phyloP scores from a whole-genome alignment of 2,888 invertebrate species.

The Glaucopsyche alexis region DNA sequence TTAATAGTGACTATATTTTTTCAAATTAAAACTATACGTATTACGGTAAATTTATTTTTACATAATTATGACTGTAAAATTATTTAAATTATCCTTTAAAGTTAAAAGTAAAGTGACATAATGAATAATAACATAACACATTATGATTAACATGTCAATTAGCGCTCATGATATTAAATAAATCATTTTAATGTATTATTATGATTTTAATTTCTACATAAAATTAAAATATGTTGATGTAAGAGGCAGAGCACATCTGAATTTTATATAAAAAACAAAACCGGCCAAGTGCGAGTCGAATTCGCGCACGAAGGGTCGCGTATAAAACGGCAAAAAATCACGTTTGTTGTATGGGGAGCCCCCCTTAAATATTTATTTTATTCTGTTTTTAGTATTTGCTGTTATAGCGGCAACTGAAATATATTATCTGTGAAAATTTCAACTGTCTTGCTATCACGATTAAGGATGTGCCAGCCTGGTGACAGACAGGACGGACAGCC shows the following conservation, averaged over 20 bases:
- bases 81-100: conserved; percentile 31
- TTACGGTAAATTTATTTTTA: neutral
- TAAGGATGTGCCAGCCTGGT: no score
- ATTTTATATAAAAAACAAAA: neutral
- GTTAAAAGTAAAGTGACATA: conserved; percentile 28
- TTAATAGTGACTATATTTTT: neutral
- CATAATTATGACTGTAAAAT: neutral
- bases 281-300: no score
- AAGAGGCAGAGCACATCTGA: neutral
- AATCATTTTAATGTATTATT: neutral
- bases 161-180: neutral
- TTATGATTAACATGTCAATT: conserved; percentile 29
- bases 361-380: no score
- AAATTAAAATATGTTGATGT: neutral
- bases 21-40: neutral
- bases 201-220: neutral
- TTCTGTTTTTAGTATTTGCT: no score
- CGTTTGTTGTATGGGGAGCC: no score
- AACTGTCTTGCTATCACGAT: no score
- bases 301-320: no score
- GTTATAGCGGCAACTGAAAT: no score
- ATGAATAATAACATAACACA: conserved; percentile 25
- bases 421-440: no score
- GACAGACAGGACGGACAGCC: no score
- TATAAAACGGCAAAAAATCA: no score